phyloP scores from a whole-genome alignment of 2,113 vertebrate species.

The Sebastes schlegelii region DNA sequence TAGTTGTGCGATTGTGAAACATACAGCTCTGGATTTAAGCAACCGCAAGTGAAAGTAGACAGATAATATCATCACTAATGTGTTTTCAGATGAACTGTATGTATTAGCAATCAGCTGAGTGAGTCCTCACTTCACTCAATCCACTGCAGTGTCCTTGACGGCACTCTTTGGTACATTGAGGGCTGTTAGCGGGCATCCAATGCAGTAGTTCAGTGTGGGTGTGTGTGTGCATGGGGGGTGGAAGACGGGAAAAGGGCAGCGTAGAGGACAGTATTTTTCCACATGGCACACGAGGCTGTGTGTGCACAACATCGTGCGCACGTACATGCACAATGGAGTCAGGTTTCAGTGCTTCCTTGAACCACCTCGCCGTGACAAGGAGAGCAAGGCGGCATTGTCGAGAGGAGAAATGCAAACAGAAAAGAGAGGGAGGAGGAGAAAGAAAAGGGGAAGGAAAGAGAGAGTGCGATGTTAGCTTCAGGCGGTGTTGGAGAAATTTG shows the following conservation, averaged over 20 bases:
- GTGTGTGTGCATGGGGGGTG: background rate
- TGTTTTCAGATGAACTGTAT: background rate
- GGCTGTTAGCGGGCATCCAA: constrained; percentile 11
- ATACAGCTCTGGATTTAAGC: background rate
- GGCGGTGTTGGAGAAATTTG: constrained; percentile 10
- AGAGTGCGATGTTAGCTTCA: background rate
- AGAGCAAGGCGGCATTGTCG: constrained; percentile 50
- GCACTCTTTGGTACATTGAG: constrained; percentile 19
- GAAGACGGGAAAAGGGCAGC: constrained; percentile 34
- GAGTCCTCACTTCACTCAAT: background rate
- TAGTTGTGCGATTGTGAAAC: background rate
- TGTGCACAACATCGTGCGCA: constrained; percentile 9
- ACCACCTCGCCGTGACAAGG: constrained; percentile 32
- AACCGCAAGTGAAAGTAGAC: background rate
- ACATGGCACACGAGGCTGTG: constrained; percentile 27
- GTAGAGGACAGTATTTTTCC: constrained; percentile 73
- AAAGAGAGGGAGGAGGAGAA: constrained; percentile 24
- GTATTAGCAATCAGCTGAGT: constrained; percentile 23
- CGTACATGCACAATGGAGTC: constrained; percentile 51
- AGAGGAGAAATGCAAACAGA: constrained; percentile 56
- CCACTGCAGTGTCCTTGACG: constrained; percentile 60
- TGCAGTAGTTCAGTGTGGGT: constrained; percentile 25
- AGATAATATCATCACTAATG: background rate
- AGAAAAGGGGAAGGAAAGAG: background rate
- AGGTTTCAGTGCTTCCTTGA: constrained; percentile 65